Evolutionary conservation across 2,888 invertebrate species (phyloP).

Genomic region (Spisula subtruncata): DNA sequence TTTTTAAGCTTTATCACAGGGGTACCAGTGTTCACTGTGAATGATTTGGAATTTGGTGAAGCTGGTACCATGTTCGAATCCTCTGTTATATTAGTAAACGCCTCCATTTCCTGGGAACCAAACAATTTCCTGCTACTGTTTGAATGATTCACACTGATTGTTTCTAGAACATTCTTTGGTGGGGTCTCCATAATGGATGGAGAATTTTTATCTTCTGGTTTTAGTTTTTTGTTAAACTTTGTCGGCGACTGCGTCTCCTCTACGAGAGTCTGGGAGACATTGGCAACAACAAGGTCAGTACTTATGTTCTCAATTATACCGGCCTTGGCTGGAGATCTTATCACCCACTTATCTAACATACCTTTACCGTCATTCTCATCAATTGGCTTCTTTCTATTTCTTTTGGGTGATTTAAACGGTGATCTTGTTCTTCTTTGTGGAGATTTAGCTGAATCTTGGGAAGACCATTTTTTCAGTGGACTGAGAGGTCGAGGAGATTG

Average conservation of each 20-base stretch:
- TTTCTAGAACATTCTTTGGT: constrained; percentile 67
- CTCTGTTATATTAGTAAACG: constrained; percentile 54
- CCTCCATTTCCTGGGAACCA: constrained; percentile 56
- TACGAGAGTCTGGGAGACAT: constrained; percentile 73
- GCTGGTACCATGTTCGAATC: constrained; percentile 75
- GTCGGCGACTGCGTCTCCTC: constrained; percentile 83
- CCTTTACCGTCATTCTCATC: constrained; percentile 63
- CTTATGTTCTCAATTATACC: not conserved
- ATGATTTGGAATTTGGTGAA: constrained; percentile 67
- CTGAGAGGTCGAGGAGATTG: constrained; percentile 51
- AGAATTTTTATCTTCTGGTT: constrained; percentile 28
- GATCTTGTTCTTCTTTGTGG: constrained; percentile 59
- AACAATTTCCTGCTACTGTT: constrained; percentile 78
- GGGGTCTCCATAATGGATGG: constrained; percentile 80
- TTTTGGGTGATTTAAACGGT: constrained; percentile 67
- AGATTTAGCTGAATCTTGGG: constrained; percentile 54
- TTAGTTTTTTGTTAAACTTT: constrained; percentile 62
- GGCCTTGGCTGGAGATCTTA: constrained; percentile 69
- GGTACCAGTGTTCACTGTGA: constrained; percentile 63
- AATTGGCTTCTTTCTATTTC: constrained; percentile 49
- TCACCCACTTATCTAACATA: constrained; percentile 77
- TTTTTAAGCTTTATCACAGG: constrained; percentile 76
- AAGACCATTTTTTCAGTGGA: constrained; percentile 54
- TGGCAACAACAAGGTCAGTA: constrained; percentile 48
- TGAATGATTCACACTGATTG: constrained; percentile 54